Percentiles rank a stretch among this genome's conserved stretches.
Evolutionary conservation across 2,888 invertebrate species (phyloP).

Genomic region (Melieria omissa): DNA sequence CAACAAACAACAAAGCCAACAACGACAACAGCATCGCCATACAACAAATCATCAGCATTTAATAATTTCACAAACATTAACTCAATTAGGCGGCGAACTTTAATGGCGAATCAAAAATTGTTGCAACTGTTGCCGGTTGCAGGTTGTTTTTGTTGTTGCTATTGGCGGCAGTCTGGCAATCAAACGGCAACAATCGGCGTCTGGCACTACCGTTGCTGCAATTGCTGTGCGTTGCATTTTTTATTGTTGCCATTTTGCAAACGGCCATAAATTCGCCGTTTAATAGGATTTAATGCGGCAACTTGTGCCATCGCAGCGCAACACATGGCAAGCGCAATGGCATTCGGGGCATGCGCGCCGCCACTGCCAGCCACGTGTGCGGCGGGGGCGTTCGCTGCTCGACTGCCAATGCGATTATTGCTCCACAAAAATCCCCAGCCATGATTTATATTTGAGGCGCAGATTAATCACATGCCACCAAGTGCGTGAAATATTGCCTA

Average conservation of each 20-base stretch:
- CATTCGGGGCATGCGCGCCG: not conserved
- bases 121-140: not conserved
- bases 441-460: slow-evolving; percentile 29
- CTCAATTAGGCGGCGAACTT: slow-evolving; percentile 35
- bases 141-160: not conserved
- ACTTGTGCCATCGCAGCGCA: slow-evolving; percentile 19
- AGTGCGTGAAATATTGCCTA: slow-evolving; percentile 49
- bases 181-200: not conserved
- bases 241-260: slow-evolving; percentile 20
- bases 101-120: slow-evolving; percentile 28
- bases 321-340: no score
- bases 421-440: slow-evolving; percentile 30
- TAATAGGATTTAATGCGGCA: slow-evolving; percentile 46
- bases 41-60: no score
- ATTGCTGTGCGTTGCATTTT: slow-evolving; percentile 4
- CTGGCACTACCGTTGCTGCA: not conserved
- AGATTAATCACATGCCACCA: slow-evolving; percentile 48
- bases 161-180: slow-evolving; percentile 5
- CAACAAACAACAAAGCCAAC: not conserved
- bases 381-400: slow-evolving; percentile 14
- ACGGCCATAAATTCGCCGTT: slow-evolving; percentile 43
- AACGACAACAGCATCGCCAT: not conserved
- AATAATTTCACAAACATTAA: no score
- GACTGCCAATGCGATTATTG: slow-evolving; percentile 18
- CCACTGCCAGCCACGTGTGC: slow-evolving; percentile 11